Conservation (phyloP, 2,797 vertebrate species). For the Lacerta agilis region DNA sequence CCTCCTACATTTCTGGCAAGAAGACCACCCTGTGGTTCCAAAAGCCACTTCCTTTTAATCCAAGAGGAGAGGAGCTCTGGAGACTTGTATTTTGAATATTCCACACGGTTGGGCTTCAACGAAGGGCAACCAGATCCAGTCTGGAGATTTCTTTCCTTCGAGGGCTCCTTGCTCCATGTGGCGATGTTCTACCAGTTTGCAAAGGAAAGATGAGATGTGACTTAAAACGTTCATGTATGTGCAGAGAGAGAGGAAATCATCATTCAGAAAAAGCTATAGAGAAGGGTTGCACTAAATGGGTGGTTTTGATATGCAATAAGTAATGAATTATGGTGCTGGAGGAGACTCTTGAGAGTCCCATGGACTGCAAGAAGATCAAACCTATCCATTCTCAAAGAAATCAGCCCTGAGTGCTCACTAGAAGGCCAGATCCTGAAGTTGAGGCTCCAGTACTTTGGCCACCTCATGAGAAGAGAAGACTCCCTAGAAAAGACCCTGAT, state of each 20-base stretch:
- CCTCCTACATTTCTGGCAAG: neutral
- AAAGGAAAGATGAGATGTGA: slow-evolving; percentile 32
- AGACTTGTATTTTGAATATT: slow-evolving; percentile 15
- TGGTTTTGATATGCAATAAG: too few relatives aligned
- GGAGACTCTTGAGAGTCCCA: too few relatives aligned
- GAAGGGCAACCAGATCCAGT: slow-evolving; percentile 37
- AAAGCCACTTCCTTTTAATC: slow-evolving; percentile 12
- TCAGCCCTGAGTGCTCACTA: too few relatives aligned
- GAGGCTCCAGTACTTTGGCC: too few relatives aligned
- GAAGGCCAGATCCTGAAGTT: too few relatives aligned
- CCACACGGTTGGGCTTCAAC: neutral
- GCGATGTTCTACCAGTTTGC: slow-evolving; percentile 34
- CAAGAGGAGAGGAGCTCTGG: neutral
- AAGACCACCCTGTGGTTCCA: neutral
- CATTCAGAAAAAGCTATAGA: neutral
- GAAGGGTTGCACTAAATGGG: neutral
- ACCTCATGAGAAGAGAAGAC: too few relatives aligned
- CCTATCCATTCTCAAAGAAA: too few relatives aligned
- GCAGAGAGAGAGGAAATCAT: neutral
- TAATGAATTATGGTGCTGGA: too few relatives aligned
- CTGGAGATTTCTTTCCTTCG: slow-evolving; percentile 33
- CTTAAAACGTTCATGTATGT: neutral
- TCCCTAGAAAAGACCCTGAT: too few relatives aligned
- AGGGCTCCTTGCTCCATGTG: slow-evolving; percentile 22
- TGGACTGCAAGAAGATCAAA: too few relatives aligned